Evolutionary conservation across 2,113 vertebrate genomes (phyloP).

Genomic region (Bos taurus): DNA sequence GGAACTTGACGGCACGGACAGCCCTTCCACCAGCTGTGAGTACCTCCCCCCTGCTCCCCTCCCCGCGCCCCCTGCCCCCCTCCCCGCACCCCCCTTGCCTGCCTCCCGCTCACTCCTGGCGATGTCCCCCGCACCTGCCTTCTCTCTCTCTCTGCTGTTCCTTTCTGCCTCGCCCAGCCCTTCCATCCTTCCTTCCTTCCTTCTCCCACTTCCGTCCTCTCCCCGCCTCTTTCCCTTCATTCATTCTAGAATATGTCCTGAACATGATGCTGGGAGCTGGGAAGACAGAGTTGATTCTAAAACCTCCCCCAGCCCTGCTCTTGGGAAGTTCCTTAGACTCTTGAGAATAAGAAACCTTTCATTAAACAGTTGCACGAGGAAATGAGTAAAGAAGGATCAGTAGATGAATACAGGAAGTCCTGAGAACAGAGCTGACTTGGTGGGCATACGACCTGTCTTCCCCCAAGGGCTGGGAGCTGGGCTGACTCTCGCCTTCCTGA

Average conservation of each 20-base stretch:
- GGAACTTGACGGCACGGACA: constrained; percentile 74
- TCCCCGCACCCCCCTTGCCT: accelerated
- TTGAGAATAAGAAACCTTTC: not conserved
- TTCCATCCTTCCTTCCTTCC: not conserved
- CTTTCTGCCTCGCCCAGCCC: not conserved
- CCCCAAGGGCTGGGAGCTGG: not conserved
- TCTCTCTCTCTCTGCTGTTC: not conserved
- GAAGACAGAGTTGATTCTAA: not conserved
- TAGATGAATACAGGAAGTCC: not conserved
- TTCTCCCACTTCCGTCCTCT: constrained; percentile 5
- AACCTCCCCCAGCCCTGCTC: not conserved
- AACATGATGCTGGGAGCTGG: not conserved
- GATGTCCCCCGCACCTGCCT: accelerated
- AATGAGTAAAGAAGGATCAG: not conserved
- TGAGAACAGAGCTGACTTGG: not conserved
- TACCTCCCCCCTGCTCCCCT: constrained; percentile 53
- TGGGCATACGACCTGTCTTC: accelerated
- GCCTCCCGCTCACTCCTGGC: accelerated
- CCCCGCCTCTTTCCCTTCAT: not conserved
- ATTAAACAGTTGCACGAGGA: not conserved
- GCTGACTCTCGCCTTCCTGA: too few species aligned
- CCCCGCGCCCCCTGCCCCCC: not conserved
- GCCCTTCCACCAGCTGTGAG: constrained; percentile 81
- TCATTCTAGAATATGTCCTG: not conserved
- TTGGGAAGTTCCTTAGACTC: not conserved